Percentiles rank a stretch among this genome's conserved stretches.
Conservation (phyloP, 2,797 vertebrate species). For the Octomys mimax region DNA sequence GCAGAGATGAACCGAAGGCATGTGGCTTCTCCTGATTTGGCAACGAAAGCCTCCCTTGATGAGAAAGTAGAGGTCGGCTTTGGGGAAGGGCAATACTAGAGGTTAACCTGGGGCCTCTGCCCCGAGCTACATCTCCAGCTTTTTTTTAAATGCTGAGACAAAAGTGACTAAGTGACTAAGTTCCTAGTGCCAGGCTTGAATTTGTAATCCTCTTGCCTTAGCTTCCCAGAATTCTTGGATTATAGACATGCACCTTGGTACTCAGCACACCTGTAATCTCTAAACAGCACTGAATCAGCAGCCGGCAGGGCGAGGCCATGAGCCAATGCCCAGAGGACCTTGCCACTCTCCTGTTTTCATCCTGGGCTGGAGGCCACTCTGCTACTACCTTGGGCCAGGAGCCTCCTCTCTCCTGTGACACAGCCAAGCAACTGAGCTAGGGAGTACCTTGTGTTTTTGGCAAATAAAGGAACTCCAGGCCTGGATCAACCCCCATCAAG, state of each 20-base stretch:
- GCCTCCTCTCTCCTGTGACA: neutral
- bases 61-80: neutral
- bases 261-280: neutral
- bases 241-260: neutral
- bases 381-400: neutral
- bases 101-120: neutral
- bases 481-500: neutral
- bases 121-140: neutral
- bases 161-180: neutral
- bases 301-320: neutral
- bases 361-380: neutral
- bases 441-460: neutral
- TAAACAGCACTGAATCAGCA: neutral
- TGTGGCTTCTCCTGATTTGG: neutral
- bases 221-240: neutral
- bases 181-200: neutral
- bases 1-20: neutral
- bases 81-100: neutral
- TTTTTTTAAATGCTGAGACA: neutral
- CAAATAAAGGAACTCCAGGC: neutral
- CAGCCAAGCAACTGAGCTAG: neutral
- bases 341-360: neutral
- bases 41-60: neutral
- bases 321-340: rapidly evolving
- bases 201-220: neutral